Evolutionary conservation across 2,888 invertebrate genomes (phyloP).

Genomic region (Chrysotoxum bicinctum): DNA sequence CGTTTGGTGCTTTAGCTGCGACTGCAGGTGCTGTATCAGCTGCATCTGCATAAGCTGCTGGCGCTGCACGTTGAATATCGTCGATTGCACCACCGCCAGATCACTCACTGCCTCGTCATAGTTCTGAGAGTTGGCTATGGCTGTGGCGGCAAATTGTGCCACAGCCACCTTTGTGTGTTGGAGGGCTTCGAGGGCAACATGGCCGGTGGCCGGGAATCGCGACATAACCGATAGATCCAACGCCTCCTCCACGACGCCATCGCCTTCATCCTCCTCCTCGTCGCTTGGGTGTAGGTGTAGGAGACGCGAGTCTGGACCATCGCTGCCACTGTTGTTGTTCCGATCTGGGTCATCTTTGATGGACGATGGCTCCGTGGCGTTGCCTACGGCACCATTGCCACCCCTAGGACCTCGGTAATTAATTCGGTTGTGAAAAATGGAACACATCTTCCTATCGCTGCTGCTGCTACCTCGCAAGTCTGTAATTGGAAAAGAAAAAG

Average conservation of each 20-base stretch:
- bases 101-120: conserved; percentile 92
- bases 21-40: conserved; percentile 95
- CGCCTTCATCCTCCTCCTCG: conserved; percentile 50
- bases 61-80: conserved; percentile 96
- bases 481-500: conserved; percentile 42
- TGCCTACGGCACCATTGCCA: conserved; percentile 62
- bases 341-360: conserved; percentile 79
- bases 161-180: conserved; percentile 91
- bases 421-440: conserved; percentile 80
- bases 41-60: conserved; percentile 98
- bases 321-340: conserved; percentile 77
- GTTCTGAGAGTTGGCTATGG: conserved; percentile 89
- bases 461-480: conserved; percentile 44
- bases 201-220: conserved; percentile 82
- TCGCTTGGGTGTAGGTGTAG: conserved; percentile 44
- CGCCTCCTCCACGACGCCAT: conserved; percentile 75
- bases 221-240: conserved; percentile 79
- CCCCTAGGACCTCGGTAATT: conserved; percentile 79
- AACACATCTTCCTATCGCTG: conserved; percentile 76
- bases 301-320: conserved; percentile 40
- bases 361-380: conserved; percentile 73
- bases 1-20: conserved; percentile 85
- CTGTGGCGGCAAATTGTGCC: conserved; percentile 95
- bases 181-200: conserved; percentile 95
- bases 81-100: conserved; percentile 92